Evolutionary conservation across 2,113 vertebrate species (phyloP), one percentile per base, ranked within the genome.

Genomic region (Aythya baeri): DNA sequence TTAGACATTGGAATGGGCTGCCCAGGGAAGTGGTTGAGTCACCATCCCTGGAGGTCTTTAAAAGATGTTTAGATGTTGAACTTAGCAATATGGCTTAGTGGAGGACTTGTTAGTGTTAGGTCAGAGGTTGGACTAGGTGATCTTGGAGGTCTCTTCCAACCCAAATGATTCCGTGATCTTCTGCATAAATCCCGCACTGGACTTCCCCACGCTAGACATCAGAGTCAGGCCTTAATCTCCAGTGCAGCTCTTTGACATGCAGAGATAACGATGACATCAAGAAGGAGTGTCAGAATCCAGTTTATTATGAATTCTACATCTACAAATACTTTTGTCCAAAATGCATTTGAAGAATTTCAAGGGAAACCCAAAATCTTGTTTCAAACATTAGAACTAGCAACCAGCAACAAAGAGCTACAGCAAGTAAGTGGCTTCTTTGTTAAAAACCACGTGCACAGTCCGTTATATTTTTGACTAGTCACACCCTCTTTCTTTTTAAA

Each of bases 381-480:
- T 43, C 50, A 73, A 73, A n/a, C 38, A 25, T 11, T 38, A 66
- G 49, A 41, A 13, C 54, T 74, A 46, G 2, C 76, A 52, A 27
- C 31, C 50, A 31, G 14, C 32, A 74, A 83, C 2, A 0, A 75
- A 59, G n/a, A 59, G 49, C 54, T 83, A 58, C 66, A 77, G 36
- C 73, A 79, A 86, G 63, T 0, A 79, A 86, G 59, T 0, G 1
- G 55, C 58, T 92, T 84, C 29, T 55, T 70, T 62, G 54, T 62
- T 62, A 61, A 36, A 92, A 80, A 22, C 23, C 81, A 88, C 4
- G 9, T 88, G 82, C 50, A 78, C 73, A 44, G 62, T 92, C 76
- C 58, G 11, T 84, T 85, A 26, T 68, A 80, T 95, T 89, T 93
- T 73, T 58, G 76, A 82, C 88, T 52, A 85, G 70, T 96, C 88